A percentile compares a stretch with the other conserved stretches of the same genome.
Conservation (phyloP, 1,140 invertebrate species). For the Drosophila lini region DNA sequence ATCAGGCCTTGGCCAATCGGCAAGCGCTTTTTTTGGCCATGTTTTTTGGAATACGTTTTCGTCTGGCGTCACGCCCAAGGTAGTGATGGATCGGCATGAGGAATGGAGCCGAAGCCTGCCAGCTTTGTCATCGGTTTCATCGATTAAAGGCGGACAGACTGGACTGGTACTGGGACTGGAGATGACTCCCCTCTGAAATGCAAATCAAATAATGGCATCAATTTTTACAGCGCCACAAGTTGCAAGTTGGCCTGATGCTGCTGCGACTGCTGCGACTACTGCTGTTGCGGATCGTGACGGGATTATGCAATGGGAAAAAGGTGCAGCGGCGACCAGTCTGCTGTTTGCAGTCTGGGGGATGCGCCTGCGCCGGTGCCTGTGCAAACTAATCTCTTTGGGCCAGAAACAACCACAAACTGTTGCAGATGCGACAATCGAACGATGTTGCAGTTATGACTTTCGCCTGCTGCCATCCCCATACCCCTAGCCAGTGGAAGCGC, state of each 20-base stretch:
- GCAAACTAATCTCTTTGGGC: conserved; percentile 34
- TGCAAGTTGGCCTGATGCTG: conserved; percentile 29
- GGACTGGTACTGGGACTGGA: conserved; percentile 4
- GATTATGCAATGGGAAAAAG: conserved; percentile 49
- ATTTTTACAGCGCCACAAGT: conserved; percentile 29
- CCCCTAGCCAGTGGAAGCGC: conserved; percentile 7
- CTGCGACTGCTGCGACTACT: conserved; percentile 23
- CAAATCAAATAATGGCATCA: conserved; percentile 49
- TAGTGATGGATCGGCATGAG: conserved; percentile 14
- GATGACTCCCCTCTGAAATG: conserved; percentile 24
- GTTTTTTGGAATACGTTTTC: conserved; percentile 3
- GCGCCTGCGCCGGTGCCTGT: conserved; percentile 13
- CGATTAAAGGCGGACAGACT: conserved; percentile 16
- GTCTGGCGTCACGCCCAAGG: conserved; percentile 19
- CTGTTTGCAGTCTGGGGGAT: conserved; percentile 18
- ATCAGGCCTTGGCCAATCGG: conserved; percentile 9
- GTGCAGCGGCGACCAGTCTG: conserved; percentile 40
- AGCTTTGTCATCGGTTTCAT: conserved; percentile 35
- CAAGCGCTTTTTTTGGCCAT: background rate
- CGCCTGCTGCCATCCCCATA: conserved; percentile 11
- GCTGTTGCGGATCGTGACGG: conserved; percentile 31
- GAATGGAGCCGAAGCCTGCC: background rate
- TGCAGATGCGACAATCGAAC: conserved; percentile 48
- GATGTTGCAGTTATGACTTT: conserved; percentile 45
- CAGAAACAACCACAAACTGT: conserved; percentile 24